Base-by-base conservation (phyloP, 23 tunicate genomes). In the Halocynthia roretzi region DNA sequence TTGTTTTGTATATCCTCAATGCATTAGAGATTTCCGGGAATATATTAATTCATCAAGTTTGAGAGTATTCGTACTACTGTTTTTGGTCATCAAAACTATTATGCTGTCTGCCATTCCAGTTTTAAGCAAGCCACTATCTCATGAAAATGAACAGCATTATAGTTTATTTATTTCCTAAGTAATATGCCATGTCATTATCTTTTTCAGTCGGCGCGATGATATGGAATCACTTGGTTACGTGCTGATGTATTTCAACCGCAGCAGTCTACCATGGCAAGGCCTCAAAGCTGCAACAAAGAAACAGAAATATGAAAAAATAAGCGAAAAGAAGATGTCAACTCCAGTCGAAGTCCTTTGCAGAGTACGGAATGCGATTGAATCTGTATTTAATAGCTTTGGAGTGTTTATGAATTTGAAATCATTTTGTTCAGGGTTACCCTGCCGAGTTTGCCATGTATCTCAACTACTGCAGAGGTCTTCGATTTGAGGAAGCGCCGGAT, bases 381-480 rank as follows among this genome's bases (percentile, higher is more conserved):
- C 44, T 31, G 44, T 2, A 31, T 31, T 31, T 31, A 31, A 31
- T 31, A 31, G 44, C 44, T 31, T 31, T 2, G 44, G 44, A 31
- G 2, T 31, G 44, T 4, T 31, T 31, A 31, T 31, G 44, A 31
- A 31, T 1, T 31, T 31, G 22, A 19, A 68, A 68, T 19, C 4
- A 2, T 68, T 68, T 68, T 14, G 22, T 50, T 53, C 78, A 93
- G 75, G 94, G 99, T 0, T 96, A 93, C 80, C 99, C 99, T 10
- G 99, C 99, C 7, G 99, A 96, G 81, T 96, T 96, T 61, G 96
- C 99, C 15, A 96, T 96, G 99, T 96, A 96, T 63, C 74, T 96
- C 51, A 96, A 96, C 83, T 96, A 96, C 86, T 89, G 99, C 87
- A 88, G 99, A 49, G 99, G 99, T 52, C 82, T 96, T 11, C 71